Conservation (phyloP, 2,888 invertebrate genomes). For the Chloroclystis v-ata region DNA sequence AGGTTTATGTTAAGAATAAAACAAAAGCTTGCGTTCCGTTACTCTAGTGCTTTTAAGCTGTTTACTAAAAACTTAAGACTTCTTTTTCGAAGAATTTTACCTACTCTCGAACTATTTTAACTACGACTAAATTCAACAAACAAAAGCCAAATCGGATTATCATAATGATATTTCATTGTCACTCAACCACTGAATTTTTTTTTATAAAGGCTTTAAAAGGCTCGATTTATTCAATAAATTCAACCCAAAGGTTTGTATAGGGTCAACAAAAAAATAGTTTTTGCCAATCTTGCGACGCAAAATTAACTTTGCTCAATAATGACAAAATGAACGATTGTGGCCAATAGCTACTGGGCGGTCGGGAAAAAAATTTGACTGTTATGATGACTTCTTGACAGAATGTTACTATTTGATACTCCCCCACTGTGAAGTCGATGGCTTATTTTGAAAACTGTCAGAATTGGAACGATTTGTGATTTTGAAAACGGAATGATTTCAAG, state of each 20-base stretch:
- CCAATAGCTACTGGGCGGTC: conserved; percentile 66
- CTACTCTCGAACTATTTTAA: not conserved
- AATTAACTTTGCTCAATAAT: conserved; percentile 63
- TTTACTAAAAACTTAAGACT: not conserved
- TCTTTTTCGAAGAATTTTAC: not conserved
- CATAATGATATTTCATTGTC: conserved; percentile 63
- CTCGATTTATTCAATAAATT: not conserved
- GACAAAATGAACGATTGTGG: conserved; percentile 41
- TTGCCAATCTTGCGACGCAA: conserved; percentile 28
- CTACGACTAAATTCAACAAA: conserved; percentile 34
- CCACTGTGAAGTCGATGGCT: not conserved
- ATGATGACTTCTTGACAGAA: conserved; percentile 36
- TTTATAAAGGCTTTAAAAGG: too few species aligned
- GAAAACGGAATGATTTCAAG: not conserved
- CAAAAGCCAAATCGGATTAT: conserved; percentile 59
- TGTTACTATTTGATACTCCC: conserved; percentile 20
- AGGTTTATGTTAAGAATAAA: not conserved
- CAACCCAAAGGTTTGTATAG: too few species aligned
- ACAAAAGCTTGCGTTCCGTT: conserved; percentile 8
- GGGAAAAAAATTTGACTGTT: conserved; percentile 35
- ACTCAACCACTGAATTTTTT: conserved; percentile 16
- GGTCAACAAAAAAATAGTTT: too few species aligned
- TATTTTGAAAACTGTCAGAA: not conserved
- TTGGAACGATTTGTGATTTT: not conserved
- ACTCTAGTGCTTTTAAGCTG: conserved; percentile 7